Percentiles rank a stretch among this genome's conserved stretches.
Conservation (phyloP, 2,888 invertebrate species). For the Nowickia ferox region DNA sequence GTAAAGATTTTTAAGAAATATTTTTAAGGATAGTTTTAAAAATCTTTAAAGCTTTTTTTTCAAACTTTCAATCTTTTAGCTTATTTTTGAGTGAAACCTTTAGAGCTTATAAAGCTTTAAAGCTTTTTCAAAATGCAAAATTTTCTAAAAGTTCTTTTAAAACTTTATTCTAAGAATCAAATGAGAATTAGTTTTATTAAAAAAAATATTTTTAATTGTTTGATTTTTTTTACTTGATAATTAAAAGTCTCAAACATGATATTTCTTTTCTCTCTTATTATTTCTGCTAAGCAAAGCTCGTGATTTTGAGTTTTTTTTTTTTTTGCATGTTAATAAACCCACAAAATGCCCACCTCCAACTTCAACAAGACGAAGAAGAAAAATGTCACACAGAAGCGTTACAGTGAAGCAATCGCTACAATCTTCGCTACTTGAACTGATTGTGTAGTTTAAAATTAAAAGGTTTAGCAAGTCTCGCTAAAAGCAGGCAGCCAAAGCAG, state of each 20-base stretch:
- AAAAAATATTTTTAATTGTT: too few relatives aligned
- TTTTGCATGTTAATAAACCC: conserved; percentile 49
- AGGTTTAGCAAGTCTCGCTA: background rate
- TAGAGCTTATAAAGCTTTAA: too few relatives aligned
- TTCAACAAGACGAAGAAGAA: conserved; percentile 12
- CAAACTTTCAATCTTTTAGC: too few relatives aligned
- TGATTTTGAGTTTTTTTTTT: conserved; percentile 40
- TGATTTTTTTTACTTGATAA: background rate
- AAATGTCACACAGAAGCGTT: conserved; percentile 71
- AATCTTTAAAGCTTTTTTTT: too few relatives aligned
- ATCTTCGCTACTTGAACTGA: conserved; percentile 18
- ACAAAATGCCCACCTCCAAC: conserved; percentile 51
- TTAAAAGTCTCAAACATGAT: background rate
- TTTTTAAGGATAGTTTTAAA: too few relatives aligned
- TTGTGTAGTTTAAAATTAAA: background rate
- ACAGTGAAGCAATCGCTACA: conserved; percentile 51
- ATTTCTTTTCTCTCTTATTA: background rate
- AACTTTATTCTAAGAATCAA: too few relatives aligned
- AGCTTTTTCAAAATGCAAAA: too few relatives aligned
- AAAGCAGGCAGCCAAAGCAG: conserved; percentile 9
- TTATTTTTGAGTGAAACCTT: too few relatives aligned
- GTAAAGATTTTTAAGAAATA: too few relatives aligned
- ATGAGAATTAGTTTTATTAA: too few relatives aligned
- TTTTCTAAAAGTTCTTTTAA: too few relatives aligned
- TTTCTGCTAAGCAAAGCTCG: background rate